A percentile compares a stretch with the other conserved stretches of the same genome.
Conservation (phyloP, 2,797 vertebrate genomes). For the Onychomys leucogaster region DNA sequence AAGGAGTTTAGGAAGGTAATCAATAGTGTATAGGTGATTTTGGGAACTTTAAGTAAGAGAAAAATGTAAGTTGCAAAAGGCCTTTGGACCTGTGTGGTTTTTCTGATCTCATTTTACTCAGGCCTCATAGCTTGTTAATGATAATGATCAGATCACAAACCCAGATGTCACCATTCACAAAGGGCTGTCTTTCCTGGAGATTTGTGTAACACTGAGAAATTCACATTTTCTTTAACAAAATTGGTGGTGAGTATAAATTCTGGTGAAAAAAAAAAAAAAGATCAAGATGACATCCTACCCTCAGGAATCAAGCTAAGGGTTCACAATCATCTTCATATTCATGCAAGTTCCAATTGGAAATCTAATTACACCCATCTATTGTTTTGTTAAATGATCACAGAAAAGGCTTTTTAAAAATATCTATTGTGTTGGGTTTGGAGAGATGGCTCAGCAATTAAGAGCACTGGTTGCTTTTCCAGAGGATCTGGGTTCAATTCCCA, state of each 20-base stretch:
- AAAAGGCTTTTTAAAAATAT: slow-evolving; percentile 2
- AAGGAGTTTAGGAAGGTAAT: slow-evolving; percentile 40
- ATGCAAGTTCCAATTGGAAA: neutral
- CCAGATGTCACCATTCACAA: neutral
- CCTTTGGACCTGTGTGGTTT: slow-evolving; percentile 11
- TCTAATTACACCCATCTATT: neutral
- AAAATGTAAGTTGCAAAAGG: neutral
- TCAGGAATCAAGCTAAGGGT: neutral
- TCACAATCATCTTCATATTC: neutral
- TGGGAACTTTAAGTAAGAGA: slow-evolving; percentile 56
- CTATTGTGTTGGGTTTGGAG: neutral
- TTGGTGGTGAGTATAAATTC: neutral
- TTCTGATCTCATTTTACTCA: slow-evolving; percentile 44
- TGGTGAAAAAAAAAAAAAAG: neutral
- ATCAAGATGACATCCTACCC: neutral
- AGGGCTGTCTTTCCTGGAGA: neutral
- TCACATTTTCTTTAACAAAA: neutral
- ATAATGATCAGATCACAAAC: neutral
- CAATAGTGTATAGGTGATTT: slow-evolving; percentile 26
- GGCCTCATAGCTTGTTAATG: neutral
- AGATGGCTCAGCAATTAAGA: neutral
- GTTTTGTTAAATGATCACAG: neutral
- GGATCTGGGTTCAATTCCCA: neutral
- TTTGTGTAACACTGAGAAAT: neutral
- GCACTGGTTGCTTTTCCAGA: neutral